Conservation (phyloP, 2,797 vertebrate species). For the Channallabes apus region DNA sequence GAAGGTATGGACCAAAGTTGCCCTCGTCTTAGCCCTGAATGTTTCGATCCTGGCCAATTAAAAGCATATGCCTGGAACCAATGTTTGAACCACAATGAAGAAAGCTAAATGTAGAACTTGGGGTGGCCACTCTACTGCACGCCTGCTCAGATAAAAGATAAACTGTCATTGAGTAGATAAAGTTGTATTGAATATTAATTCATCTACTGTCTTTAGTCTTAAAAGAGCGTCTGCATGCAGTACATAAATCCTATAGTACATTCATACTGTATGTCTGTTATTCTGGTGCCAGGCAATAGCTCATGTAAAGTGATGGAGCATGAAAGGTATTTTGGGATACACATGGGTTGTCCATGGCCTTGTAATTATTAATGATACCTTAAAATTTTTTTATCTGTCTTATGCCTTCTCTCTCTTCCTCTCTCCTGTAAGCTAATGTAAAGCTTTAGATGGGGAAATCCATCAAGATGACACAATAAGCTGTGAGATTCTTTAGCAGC, state of each 20-base stretch:
- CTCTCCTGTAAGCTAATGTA: constrained; percentile 9
- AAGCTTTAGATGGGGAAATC: constrained; percentile 52
- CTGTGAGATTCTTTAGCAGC: constrained; percentile 43
- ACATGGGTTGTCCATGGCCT: constrained; percentile 40
- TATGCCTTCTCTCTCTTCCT: constrained; percentile 3
- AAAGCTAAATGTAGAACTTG: constrained; percentile 64
- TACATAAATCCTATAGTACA: not conserved
- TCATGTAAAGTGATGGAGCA: constrained; percentile 39
- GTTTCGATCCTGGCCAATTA: constrained; percentile 70
- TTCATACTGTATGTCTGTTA: constrained; percentile 8
- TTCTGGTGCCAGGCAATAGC: constrained; percentile 9
- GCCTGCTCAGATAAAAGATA: constrained; percentile 19
- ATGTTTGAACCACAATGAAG: constrained; percentile 69
- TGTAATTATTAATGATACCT: constrained; percentile 36
- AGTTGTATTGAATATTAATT: not conserved
- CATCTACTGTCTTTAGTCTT: not conserved
- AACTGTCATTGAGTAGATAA: not conserved
- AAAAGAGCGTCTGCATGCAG: not conserved
- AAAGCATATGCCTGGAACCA: constrained; percentile 79
- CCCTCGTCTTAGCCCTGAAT: constrained; percentile 58
- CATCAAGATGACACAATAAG: constrained; percentile 53
- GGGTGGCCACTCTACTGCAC: constrained; percentile 54
- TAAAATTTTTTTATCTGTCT: not conserved
- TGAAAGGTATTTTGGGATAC: constrained; percentile 56
- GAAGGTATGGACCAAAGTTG: constrained; percentile 43